phyloP scores from a whole-genome alignment of 2,113 vertebrate genomes.

The Gavia stellata region DNA sequence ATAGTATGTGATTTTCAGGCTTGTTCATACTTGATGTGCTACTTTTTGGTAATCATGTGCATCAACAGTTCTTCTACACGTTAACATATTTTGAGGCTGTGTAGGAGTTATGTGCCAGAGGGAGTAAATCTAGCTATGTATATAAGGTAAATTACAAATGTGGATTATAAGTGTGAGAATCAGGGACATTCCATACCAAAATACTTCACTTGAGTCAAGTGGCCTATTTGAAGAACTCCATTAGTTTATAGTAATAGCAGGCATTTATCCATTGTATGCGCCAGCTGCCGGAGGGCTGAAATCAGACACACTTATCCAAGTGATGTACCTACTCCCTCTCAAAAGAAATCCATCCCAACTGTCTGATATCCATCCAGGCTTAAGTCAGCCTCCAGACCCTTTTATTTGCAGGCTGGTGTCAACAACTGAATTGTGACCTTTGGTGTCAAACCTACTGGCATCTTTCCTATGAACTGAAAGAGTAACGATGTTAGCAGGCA shows the following conservation, averaged over 20 bases:
- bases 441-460: not conserved
- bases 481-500: not conserved
- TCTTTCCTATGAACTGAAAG: not conserved
- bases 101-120: slow-evolving; percentile 50
- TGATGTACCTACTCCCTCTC: not conserved
- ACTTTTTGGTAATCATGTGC: slow-evolving; percentile 43
- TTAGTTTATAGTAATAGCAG: not conserved
- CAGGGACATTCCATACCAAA: slow-evolving; percentile 27
- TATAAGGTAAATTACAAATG: slow-evolving; percentile 52
- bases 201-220: slow-evolving; percentile 12
- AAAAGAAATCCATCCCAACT: not conserved
- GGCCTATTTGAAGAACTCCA: slow-evolving; percentile 25
- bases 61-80: slow-evolving; percentile 53
- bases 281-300: not conserved
- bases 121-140: slow-evolving; percentile 48
- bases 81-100: slow-evolving; percentile 50
- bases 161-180: not conserved
- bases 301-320: not conserved
- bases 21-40: slow-evolving; percentile 43
- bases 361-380: not conserved
- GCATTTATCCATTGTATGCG: not conserved
- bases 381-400: not conserved
- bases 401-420: not conserved
- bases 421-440: not conserved
- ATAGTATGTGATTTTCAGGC: slow-evolving; percentile 38